Evolutionary conservation across 2,888 invertebrate species (phyloP).

Genomic region (Lasioglossum calceatum): DNA sequence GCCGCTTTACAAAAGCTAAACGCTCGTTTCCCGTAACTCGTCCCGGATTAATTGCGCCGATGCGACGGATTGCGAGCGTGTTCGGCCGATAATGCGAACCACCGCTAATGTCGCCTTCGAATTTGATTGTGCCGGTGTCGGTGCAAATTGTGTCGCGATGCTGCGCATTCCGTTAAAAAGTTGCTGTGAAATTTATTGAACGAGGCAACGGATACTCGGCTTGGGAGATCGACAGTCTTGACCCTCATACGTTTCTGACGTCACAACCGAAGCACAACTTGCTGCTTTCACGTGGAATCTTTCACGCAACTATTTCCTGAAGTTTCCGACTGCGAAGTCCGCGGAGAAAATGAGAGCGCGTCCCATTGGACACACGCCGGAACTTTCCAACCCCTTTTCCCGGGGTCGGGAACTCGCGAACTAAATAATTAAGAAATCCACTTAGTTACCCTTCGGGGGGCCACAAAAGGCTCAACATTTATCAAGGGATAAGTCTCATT

Average conservation of each 20-base stretch:
- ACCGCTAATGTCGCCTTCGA: neutral
- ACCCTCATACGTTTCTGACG: neutral
- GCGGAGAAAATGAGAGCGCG: neutral
- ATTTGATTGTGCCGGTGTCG: neutral
- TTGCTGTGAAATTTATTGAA: neutral
- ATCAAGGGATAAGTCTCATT: slow-evolving; percentile 68
- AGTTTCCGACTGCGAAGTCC: neutral
- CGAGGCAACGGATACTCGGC: neutral
- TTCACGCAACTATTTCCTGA: neutral
- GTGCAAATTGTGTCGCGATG: neutral
- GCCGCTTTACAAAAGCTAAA: slow-evolving; percentile 45
- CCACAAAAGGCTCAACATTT: slow-evolving; percentile 71
- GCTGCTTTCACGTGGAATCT: neutral
- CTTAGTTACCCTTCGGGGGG: slow-evolving; percentile 62
- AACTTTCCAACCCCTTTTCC: slow-evolving; percentile 33
- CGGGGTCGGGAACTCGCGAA: slow-evolving; percentile 40
- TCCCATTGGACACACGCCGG: slow-evolving; percentile 5
- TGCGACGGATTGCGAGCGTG: slow-evolving; percentile 1
- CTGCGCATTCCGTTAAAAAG: neutral
- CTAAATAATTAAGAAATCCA: slow-evolving; percentile 78
- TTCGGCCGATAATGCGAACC: neutral
- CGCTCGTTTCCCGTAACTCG: slow-evolving; percentile 34
- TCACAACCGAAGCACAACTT: neutral
- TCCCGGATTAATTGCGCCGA: slow-evolving; percentile 24
- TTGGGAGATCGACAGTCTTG: neutral